Evolutionary conservation across 2,113 vertebrate genomes (phyloP), one percentile per base, ranked within the genome.

Genomic region (Proterorhinus semilunaris): DNA sequence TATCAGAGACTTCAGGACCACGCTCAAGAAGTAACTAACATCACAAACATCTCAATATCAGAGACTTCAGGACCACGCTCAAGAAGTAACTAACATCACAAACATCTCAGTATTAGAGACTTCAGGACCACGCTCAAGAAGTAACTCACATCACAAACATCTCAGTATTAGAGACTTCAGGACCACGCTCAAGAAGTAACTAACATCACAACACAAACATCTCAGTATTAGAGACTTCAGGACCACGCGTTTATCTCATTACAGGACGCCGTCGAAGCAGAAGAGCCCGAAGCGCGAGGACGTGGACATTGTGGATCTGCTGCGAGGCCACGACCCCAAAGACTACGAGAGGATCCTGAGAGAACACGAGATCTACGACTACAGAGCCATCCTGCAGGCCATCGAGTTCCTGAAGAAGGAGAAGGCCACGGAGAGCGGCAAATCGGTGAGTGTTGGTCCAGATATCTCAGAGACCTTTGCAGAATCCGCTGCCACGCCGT

Each of bases 261-360:
- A 4, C 86, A 98, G 98, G 85, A 94, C 95, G 85, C 97, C 96
- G 63, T 92, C 92, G 5, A 95, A 96, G 88, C 94, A 92, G 90
- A 97, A 95, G 84, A 95, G 94, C 81, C 90, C 93, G 59, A 95
- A 95, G 62, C 95, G 96, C 85, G 94, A 95, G 62, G 92, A 95
- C 5, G 89, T 95, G 54, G 91, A 95, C 83, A 96, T 99, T 46
- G 90, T 99, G 83, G 96, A 96, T 80, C 83, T 99, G 83, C 94
- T 99, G 43, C 94, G 97, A 94, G 97, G 98, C 42, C 94, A 97
- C n/a, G 96, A 99, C 81, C 96, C 98, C 65, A 99, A 99, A 90
- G 96, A 99, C 65, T 99, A 97, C 65, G 98, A 99, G 85, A 96
- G 93, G 89, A 96, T 98, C 12, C 95, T 96, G 66, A 93, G 90